Base-by-base conservation (phyloP, 2,797 vertebrate genomes). In the Perodicticus potto region DNA sequence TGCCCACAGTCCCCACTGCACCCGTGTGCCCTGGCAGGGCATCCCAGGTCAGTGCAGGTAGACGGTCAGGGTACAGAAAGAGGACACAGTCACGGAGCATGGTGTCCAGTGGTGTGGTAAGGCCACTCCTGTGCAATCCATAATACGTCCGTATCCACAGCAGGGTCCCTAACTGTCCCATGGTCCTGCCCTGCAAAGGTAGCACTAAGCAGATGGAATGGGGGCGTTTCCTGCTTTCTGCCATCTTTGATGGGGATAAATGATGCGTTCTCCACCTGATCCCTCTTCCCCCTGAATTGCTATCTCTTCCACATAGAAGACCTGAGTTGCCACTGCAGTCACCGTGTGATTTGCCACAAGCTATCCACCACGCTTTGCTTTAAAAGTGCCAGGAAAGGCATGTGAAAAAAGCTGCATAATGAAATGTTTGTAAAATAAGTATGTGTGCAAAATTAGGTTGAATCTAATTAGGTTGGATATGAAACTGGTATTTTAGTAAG, bases 341-440 rank as follows among this genome's bases (percentile, higher is more conserved):
- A 70, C 57, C 43, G 22, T 32, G 20, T 1, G 32, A 63, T 34
- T 76, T 69, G 57, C 57, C n/a, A 29, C 80, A 89, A 65, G 72
- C 11, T 34, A 2, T n/a, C 88, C 16, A 74, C 29, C 3, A 3
- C 37, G 2, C 37, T 96, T 34, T 49, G 23, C 53, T 85, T 43
- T 49, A 72, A 37, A 29, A 63, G 37, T 65, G 22, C 78, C 53
- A 91, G 70, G 7, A 61, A 72, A 72, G 16, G 53, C 84, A 89
- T 29, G 43, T 59, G 37, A 67, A 96, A 63, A 91, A 85, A 91
- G 65, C 49, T 70, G 19, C 78, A 72, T 84, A 84, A 70, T 59
- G 45, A 91, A 94, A 91, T 57, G 53, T 57, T 65, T 92, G 74
- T 76, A 63, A 85, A 70, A 82, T 34, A 81, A 59, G 76, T 11